phyloP scores from a whole-genome alignment of 2,113 vertebrate genomes.

The Chamaetylas fuelleborni region DNA sequence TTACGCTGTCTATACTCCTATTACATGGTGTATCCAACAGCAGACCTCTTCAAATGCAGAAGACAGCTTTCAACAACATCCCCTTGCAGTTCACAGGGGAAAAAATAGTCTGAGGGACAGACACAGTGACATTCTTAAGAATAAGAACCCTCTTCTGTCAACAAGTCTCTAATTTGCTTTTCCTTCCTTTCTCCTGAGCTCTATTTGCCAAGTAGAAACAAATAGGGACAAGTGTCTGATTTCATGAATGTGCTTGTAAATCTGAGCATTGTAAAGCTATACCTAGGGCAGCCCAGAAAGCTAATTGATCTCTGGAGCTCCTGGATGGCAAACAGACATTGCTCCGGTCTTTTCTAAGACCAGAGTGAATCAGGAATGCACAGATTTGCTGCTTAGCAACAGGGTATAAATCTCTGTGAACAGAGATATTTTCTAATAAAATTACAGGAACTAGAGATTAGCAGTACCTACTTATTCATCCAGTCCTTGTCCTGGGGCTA shows the following conservation, averaged over 20 bases:
- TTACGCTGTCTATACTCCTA: neutral
- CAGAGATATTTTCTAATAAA: neutral
- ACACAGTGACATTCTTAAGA: neutral
- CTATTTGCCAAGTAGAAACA: conserved; percentile 7
- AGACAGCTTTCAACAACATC: neutral
- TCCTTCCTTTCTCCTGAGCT: neutral
- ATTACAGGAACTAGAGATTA: neutral
- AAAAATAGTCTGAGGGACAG: neutral
- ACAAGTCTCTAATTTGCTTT: neutral
- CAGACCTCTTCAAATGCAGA: neutral
- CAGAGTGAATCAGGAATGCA: neutral
- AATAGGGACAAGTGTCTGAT: conserved; percentile 14
- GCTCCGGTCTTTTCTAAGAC: neutral
- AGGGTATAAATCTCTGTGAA: neutral
- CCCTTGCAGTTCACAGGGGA: neutral
- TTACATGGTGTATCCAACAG: fast-evolving
- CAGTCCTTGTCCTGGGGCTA: neutral
- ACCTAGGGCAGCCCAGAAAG: neutral
- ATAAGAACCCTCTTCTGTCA: neutral
- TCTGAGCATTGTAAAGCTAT: neutral
- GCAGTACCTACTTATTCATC: neutral
- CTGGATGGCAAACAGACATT: neutral
- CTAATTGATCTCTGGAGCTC: conserved; percentile 34
- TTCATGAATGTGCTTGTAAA: neutral
- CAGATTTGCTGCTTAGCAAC: conserved; percentile 25